Evolutionary conservation across 2,113 vertebrate species (phyloP).

Genomic region (Microtus montanus): DNA sequence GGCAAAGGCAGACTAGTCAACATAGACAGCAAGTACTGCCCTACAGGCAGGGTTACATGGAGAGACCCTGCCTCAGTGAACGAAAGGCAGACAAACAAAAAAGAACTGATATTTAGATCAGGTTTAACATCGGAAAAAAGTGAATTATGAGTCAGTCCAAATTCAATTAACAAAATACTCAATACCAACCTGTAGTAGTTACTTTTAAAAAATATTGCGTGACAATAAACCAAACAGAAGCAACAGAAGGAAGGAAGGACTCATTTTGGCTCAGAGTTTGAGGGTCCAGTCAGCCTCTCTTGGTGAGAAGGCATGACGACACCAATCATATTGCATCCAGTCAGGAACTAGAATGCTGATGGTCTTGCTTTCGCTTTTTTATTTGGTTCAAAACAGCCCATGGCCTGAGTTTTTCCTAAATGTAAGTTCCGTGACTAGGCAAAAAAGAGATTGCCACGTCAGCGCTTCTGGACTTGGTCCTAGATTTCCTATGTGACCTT

Average conservation of each 20-base stretch:
- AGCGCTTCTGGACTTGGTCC: neutral
- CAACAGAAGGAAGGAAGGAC: neutral
- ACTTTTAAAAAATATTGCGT: neutral
- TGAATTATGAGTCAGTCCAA: neutral
- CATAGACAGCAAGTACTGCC: neutral
- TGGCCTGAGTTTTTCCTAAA: neutral
- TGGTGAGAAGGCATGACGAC: too few relatives aligned
- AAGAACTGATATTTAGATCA: neutral
- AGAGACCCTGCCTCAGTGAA: neutral
- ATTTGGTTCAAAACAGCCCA: neutral
- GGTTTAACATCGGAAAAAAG: neutral
- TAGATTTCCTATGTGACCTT: neutral
- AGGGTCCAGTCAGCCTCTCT: neutral
- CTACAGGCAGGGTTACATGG: neutral
- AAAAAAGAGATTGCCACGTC: neutral
- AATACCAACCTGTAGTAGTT: neutral
- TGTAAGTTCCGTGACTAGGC: neutral
- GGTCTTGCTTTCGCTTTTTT: neutral
- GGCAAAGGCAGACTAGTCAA: neutral
- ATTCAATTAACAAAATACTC: neutral
- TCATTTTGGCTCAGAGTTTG: neutral
- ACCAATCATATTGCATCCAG: too few relatives aligned
- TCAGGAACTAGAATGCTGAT: neutral
- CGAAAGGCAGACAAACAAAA: neutral
- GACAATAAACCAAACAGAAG: neutral